Evolutionary conservation across 2,888 invertebrate genomes (phyloP).

Genomic region (Geotrupes spiniger): DNA sequence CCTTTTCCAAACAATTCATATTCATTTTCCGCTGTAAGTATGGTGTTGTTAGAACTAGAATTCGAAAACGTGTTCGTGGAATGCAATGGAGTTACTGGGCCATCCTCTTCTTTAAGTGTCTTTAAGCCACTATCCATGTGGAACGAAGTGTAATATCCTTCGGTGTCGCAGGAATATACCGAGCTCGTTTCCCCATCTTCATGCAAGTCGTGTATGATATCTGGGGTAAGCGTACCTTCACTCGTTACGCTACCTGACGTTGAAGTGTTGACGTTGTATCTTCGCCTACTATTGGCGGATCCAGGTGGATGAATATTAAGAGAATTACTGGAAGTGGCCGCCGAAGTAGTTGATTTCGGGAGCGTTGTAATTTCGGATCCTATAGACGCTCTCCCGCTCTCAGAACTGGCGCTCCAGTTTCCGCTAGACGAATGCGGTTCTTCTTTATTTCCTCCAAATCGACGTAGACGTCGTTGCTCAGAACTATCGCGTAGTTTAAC

Average conservation of each 20-base stretch:
- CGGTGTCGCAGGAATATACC: conserved; percentile 93
- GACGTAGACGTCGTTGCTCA: conserved; percentile 66
- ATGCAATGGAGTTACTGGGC: conserved; percentile 71
- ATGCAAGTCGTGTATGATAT: conserved; percentile 74
- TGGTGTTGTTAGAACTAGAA: conserved; percentile 67
- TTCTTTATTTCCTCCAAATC: conserved; percentile 66
- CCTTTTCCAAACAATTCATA: conserved; percentile 91
- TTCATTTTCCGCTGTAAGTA: conserved; percentile 77
- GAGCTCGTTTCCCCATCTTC: conserved; percentile 87
- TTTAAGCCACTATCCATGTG: conserved; percentile 93
- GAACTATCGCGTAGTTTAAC: conserved; percentile 78
- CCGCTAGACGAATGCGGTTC: conserved; percentile 88
- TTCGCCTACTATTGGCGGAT: conserved; percentile 64
- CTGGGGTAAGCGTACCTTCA: conserved; percentile 80
- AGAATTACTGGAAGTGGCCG: conserved; percentile 68
- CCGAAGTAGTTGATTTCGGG: conserved; percentile 67
- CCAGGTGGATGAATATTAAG: conserved; percentile 65
- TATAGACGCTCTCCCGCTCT: conserved; percentile 81
- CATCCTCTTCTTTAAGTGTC: conserved; percentile 74
- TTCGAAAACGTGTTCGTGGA: conserved; percentile 68
- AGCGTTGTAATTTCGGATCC: conserved; percentile 78
- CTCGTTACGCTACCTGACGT: conserved; percentile 82
- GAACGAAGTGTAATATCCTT: conserved; percentile 97
- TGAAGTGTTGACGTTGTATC: conserved; percentile 67
- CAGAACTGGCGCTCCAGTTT: conserved; percentile 93